These are phyloP conservation scores for Adrianichthys oophorus DNA, from an alignment of 2,797 vertebrate genomes.

Conservation along the genomic window DNA sequence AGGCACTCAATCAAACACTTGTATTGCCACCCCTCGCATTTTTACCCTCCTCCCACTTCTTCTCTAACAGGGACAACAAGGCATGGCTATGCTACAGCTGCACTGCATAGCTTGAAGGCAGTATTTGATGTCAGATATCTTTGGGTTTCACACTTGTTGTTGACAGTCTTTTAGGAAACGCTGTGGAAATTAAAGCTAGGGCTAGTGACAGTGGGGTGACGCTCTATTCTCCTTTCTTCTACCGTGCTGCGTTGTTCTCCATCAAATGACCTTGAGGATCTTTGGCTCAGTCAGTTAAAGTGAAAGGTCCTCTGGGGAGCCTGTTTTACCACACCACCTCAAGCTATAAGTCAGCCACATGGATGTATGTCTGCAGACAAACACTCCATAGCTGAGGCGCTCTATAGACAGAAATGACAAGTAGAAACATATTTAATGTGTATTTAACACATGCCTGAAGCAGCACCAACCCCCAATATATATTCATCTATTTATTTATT, in stretches of 20 bases:
- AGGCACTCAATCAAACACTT: conserved; percentile 76
- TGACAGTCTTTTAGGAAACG: conserved; percentile 5
- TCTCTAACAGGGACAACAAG: conserved; percentile 44
- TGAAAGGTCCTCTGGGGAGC: conserved; percentile 22
- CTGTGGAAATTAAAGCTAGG: too few species aligned
- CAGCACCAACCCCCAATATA: conserved; percentile 32
- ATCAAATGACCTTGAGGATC: conserved; percentile 51
- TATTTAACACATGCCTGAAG: conserved; percentile 35
- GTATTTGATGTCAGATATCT: conserved; percentile 30
- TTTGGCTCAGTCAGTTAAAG: conserved; percentile 23
- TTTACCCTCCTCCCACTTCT: conserved; percentile 35
- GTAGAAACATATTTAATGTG: conserved; percentile 40
- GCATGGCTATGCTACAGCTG: conserved; percentile 32
- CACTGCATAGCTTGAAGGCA: conserved; percentile 41
- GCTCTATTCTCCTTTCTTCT: conserved; percentile 19
- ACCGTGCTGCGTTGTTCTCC: conserved; percentile 26
- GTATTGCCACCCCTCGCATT: conserved; percentile 38
- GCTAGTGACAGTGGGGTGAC: not conserved
- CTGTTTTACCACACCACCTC: conserved; percentile 14
- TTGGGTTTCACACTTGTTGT: conserved; percentile 27
- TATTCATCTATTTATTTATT: conserved; percentile 31
- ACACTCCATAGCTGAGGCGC: conserved; percentile 32
- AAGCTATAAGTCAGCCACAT: conserved; percentile 48
- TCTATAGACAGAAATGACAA: conserved; percentile 57
- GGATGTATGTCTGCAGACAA: conserved; percentile 32